phyloP scores from a whole-genome alignment of 2,113 vertebrate genomes.

The Asarcornis scutulata region DNA sequence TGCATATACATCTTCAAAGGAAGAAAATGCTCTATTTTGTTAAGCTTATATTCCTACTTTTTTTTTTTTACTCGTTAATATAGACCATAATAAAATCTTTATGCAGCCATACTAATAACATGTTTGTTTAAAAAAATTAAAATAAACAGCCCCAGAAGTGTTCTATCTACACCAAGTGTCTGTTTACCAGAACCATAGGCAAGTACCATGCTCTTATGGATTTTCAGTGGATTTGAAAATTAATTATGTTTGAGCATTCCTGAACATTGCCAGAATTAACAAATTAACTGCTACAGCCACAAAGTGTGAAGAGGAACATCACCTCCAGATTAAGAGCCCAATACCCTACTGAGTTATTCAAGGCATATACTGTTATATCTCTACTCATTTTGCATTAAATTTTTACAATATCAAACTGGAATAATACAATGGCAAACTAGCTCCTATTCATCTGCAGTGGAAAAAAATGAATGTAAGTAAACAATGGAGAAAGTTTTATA shows the following conservation, averaged over 20 bases:
- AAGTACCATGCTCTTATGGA: neutral
- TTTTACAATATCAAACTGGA: neutral
- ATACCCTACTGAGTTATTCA: neutral
- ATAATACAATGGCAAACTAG: neutral
- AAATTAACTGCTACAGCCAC: neutral
- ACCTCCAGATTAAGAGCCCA: neutral
- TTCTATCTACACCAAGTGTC: neutral
- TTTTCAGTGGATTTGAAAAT: neutral
- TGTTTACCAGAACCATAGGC: neutral
- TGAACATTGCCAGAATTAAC: neutral
- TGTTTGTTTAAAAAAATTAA: conserved; percentile 35
- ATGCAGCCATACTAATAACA: neutral
- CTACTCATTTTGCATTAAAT: neutral
- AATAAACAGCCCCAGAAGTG: neutral
- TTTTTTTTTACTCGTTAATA: conserved; percentile 52
- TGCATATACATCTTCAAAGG: conserved; percentile 59
- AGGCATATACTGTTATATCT: neutral
- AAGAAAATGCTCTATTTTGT: conserved; percentile 37
- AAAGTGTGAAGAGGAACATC: neutral
- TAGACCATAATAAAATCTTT: neutral
- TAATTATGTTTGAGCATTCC: neutral
- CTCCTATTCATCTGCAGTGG: neutral
- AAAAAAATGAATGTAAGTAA: neutral
- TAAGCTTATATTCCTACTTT: conserved; percentile 31
- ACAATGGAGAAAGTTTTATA: neutral